Evolutionary conservation across 2,113 vertebrate genomes (phyloP).

Genomic region (Lepus europaeus): DNA sequence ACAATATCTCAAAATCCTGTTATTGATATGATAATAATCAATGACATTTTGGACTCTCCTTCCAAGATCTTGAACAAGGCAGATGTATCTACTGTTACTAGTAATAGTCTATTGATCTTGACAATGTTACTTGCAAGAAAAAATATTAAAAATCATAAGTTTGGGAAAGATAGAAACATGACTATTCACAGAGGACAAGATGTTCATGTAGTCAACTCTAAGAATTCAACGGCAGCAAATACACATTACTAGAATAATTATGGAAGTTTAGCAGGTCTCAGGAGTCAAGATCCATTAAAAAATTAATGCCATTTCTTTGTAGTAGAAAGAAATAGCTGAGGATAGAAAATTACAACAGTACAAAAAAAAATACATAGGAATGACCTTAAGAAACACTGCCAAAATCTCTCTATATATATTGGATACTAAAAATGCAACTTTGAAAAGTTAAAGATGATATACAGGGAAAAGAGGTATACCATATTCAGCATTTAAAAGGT

Average conservation of each 20-base stretch:
- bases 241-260: neutral
- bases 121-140: neutral
- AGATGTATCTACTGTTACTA: neutral
- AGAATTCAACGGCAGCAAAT: neutral
- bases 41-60: neutral
- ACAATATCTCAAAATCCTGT: neutral
- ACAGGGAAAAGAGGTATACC: neutral
- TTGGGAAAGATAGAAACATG: neutral
- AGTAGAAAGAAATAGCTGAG: neutral
- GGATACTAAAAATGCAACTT: too few relatives aligned
- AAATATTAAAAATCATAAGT: neutral
- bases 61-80: neutral
- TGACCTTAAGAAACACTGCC: neutral
- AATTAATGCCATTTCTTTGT: neutral
- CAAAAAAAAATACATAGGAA: constrained; percentile 16
- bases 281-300: neutral
- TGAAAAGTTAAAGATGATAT: too few relatives aligned
- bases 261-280: neutral
- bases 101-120: neutral
- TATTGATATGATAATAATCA: neutral
- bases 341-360: neutral
- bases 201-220: neutral
- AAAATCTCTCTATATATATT: neutral
- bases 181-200: neutral
- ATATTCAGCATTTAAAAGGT: neutral